Base-by-base conservation (phyloP, 2,113 vertebrate genomes). In the Stigmatopora nigra region DNA sequence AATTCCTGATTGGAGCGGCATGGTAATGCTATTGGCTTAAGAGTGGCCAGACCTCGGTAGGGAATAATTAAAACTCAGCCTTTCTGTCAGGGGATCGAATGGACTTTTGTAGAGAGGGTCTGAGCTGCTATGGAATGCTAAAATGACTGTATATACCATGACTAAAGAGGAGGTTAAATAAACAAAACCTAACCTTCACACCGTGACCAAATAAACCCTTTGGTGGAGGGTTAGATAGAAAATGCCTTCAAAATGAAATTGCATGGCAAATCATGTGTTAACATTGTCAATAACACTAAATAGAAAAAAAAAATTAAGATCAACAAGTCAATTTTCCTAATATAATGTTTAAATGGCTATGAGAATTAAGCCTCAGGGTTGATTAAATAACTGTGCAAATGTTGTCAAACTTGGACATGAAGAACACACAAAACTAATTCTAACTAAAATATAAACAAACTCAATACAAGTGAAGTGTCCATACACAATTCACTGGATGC, bases 51-150 rank as follows among this genome's bases (percentile, higher is more conserved):
- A 73, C 77, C 78, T 76, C 80, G 52, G 81, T 71, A 68, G 73
- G 61, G 76, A 84, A 81, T 82, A 76, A 89, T 89, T 86, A 85
- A 86, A 86, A 83, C 71, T 75, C 62, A 77, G 74, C 59, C 62
- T 76, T 70, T 82, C 67, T 31, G 65, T 59, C 12, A 63, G 68
- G 74, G 70, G 72, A 73, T 80, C 61, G 70, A 75, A 74, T 15
- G 9, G 68, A 66, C 68, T 78, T 81, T 68, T 71, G 71, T 73
- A 61, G 73, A n/a, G n/a, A 72, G 64, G 72, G 69, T 71, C 82
- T 88, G 84, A 90, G 87, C 86, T 53, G 71, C 86, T 84, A 36
- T 80, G 84, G 87, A 90, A 91, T 89, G 89, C 82, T 75, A 75
- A 70, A 67, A 78, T 69, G 69, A 75, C 71, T 38, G 25, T 31